Percentiles rank a stretch among this genome's conserved stretches.
Evolutionary conservation across 2,797 vertebrate genomes (phyloP).

Genomic region (Crax fasciolata): DNA sequence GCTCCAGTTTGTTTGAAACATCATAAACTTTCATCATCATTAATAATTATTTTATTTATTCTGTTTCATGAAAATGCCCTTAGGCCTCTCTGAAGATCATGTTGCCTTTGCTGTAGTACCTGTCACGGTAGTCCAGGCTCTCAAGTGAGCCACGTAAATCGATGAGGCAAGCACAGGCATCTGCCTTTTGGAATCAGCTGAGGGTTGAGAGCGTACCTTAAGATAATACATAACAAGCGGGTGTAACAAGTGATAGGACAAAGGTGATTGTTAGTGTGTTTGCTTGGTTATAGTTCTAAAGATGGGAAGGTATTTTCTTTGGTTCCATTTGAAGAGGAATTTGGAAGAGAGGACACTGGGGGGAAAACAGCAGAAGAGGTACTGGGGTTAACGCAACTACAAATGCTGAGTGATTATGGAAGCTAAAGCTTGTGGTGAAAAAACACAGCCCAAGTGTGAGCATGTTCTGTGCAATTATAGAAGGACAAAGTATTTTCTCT

Average conservation of each 20-base stretch:
- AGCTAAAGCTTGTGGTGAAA: conserved; percentile 37
- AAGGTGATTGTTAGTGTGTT: neutral
- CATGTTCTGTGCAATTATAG: neutral
- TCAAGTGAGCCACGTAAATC: conserved; percentile 9
- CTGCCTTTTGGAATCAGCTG: conserved; percentile 8
- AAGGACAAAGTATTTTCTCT: neutral
- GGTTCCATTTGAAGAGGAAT: neutral
- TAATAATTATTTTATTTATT: neutral
- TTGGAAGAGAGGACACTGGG: neutral
- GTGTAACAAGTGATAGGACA: neutral
- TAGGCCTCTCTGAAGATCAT: neutral
- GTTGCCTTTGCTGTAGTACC: neutral
- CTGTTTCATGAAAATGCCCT: neutral
- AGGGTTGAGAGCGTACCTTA: neutral
- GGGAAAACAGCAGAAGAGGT: neutral
- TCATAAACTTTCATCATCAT: neutral
- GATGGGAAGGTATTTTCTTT: neutral
- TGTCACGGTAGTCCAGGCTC: neutral
- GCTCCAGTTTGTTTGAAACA: neutral
- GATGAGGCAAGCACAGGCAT: neutral
- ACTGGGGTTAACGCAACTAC: neutral
- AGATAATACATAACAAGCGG: neutral
- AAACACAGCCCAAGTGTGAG: conserved; percentile 47
- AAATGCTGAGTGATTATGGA: conserved; percentile 1
- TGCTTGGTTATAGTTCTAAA: neutral